phyloP scores from a whole-genome alignment of 2,113 vertebrate species.

The Nannobrachium achirus region DNA sequence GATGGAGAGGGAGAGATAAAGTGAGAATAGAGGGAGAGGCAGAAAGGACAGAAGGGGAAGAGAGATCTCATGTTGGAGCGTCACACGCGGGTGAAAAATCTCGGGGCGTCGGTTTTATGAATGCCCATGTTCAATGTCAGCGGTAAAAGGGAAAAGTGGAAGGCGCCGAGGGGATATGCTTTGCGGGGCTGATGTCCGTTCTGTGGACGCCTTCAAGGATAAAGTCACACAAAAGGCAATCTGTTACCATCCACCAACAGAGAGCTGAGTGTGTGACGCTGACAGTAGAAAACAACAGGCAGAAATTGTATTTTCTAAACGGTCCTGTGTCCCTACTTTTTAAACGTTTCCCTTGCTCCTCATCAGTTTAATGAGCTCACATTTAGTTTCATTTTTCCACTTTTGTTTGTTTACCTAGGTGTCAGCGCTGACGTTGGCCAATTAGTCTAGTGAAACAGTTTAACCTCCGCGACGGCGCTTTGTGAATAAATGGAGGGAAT shows the following conservation, averaged over 20 bases:
- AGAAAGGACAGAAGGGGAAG: conserved; percentile 58
- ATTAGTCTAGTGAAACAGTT: conserved; percentile 82
- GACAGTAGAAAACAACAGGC: conserved; percentile 31
- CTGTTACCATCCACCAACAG: not conserved
- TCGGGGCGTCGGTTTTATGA: conserved; percentile 56
- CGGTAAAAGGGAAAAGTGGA: conserved; percentile 36
- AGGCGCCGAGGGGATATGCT: conserved; percentile 34
- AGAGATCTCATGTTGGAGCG: conserved; percentile 65
- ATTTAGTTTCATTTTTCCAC: conserved; percentile 77
- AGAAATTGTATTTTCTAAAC: not conserved
- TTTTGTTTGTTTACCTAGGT: conserved; percentile 78
- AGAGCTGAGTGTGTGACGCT: not conserved
- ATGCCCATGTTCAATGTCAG: conserved; percentile 61
- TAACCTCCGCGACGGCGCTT: conserved; percentile 70
- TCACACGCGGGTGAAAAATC: conserved; percentile 56
- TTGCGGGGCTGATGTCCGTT: not conserved
- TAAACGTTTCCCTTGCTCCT: conserved; percentile 64
- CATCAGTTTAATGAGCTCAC: conserved; percentile 82
- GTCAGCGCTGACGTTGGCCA: conserved; percentile 78
- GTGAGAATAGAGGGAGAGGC: conserved; percentile 52
- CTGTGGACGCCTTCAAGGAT: not conserved
- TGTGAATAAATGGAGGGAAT: not conserved
- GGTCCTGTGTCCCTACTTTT: conserved; percentile 11
- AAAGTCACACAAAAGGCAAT: not conserved
- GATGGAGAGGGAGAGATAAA: conserved; percentile 68